Evolutionary conservation across 2,888 invertebrate genomes (phyloP).

Genomic region (Crocallis elinguaria): DNA sequence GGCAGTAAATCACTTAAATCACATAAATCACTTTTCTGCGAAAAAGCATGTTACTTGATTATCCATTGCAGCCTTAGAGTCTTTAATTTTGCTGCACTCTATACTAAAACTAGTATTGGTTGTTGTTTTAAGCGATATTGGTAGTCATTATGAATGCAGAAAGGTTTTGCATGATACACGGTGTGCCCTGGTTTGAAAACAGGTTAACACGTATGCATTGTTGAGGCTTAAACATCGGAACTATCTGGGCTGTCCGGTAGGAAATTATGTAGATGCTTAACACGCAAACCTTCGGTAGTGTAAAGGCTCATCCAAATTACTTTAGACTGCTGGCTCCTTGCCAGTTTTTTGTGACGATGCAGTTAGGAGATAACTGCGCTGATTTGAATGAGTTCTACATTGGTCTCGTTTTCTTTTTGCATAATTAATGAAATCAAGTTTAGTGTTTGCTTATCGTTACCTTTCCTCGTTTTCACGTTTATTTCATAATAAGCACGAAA

Average conservation of each 20-base stretch:
- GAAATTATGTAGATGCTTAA: constrained; percentile 51
- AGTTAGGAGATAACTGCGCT: constrained; percentile 29
- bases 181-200: constrained; percentile 27
- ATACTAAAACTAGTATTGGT: constrained; percentile 8
- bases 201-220: constrained; percentile 42
- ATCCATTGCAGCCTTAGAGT: neutral
- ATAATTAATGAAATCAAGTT: neutral
- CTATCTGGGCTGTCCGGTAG: constrained; percentile 47
- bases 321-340: constrained; percentile 36
- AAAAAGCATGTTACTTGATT: neutral
- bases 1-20: neutral
- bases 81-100: neutral
- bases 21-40: neutral
- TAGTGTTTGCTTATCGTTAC: too few relatives aligned
- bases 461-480: too few relatives aligned
- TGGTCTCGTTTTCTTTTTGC: neutral
- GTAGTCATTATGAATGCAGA: neutral
- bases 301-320: constrained; percentile 44
- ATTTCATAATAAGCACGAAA: too few relatives aligned
- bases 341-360: constrained; percentile 37
- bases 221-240: constrained; percentile 47
- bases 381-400: constrained; percentile 24
- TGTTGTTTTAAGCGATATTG: constrained; percentile 1
- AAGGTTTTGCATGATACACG: constrained; percentile 28
- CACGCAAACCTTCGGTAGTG: constrained; percentile 44